Percentiles rank a stretch among this genome's conserved stretches.
These are phyloP conservation scores for Lycia hirtaria DNA, from an alignment of 2,888 invertebrate genomes.

Conservation along the genomic window DNA sequence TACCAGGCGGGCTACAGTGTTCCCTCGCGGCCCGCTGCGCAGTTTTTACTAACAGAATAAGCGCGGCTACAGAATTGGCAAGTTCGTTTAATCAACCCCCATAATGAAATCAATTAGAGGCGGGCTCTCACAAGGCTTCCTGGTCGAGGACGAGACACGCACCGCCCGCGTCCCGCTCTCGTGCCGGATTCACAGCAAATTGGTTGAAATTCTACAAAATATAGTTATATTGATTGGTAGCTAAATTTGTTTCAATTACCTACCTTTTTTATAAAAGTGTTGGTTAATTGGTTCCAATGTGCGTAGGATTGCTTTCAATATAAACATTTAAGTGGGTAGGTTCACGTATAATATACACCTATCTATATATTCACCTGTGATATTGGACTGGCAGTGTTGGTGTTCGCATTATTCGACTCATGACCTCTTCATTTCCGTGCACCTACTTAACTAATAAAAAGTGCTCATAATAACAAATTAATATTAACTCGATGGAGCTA, in stretches of 20 bases:
- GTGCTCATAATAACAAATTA: no score
- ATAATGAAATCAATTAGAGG: constrained; percentile 20
- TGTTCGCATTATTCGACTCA: no score
- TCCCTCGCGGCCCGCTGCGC: constrained; percentile 10
- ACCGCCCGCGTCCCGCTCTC: not conserved
- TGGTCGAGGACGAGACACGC: not conserved
- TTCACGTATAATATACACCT: not conserved
- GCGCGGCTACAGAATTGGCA: constrained; percentile 6
- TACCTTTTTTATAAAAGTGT: constrained; percentile 12
- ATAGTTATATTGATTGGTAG: constrained; percentile 1
- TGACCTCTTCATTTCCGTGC: no score
- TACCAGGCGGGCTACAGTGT: not conserved
- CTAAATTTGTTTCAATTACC: constrained; percentile 12
- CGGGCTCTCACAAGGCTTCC: constrained; percentile 6
- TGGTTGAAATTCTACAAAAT: not conserved
- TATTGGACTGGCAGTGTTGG: no score
- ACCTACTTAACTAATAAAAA: no score
- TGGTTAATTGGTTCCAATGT: constrained; percentile 3
- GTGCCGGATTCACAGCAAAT: not conserved
- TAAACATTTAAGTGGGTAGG: not conserved
- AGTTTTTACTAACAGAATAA: constrained; percentile 9
- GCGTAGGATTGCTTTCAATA: not conserved
- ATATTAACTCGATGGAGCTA: no score
- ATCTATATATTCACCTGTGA: no score
- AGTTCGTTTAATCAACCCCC: constrained; percentile 19